Evolutionary conservation across 2,888 invertebrate species (phyloP), one percentile per base, ranked within the genome.

Genomic region (Nemotelus pantherinus): DNA sequence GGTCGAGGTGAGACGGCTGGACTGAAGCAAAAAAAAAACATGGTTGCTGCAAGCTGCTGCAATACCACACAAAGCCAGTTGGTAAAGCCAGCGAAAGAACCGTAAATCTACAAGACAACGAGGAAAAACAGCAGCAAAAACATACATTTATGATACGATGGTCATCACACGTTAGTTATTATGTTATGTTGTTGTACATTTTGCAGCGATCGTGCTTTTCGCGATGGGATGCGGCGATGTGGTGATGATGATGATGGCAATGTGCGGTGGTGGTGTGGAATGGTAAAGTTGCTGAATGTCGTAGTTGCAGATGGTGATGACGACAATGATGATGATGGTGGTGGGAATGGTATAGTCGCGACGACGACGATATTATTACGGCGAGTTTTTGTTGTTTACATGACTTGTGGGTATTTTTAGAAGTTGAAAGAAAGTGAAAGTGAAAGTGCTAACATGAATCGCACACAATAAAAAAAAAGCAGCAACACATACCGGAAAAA

Each of bases 391-490:
- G 44, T 63, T 74, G 74, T 74, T 74, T 72, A 72, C 72, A 72
- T 44, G 58, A 72, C 44, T 7, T 57, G 10, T 50, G 4, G 47
- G 10, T 72, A 47, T 74, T 74, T 71, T 57, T 39, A 74, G 63
- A 68, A 43, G 63, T 74, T 48, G 25, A 55, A 70, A 74, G 74
- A 74, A 63, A 74, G 74, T 63, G 74, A 74, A 74, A 74, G 74
- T 74, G 74, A 74, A 74, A 74, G 74, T 74, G 48, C 48, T 45
- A 45, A 53, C 39, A 72, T 39, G 45, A 6, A 72, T n/a, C 39
- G 67, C 50, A 72, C 72, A 47, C 44, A 9, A 43, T 45, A 44
- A 65, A 44, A 68, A n/a, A 41, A 68, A 68, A 74, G 63, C 72
- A 45, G 50, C 63, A 74, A 74, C 74, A 68, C 43, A 68, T 70